Evolutionary conservation across 2,797 vertebrate genomes (phyloP).

Genomic region (Cyclopterus lumpus): DNA sequence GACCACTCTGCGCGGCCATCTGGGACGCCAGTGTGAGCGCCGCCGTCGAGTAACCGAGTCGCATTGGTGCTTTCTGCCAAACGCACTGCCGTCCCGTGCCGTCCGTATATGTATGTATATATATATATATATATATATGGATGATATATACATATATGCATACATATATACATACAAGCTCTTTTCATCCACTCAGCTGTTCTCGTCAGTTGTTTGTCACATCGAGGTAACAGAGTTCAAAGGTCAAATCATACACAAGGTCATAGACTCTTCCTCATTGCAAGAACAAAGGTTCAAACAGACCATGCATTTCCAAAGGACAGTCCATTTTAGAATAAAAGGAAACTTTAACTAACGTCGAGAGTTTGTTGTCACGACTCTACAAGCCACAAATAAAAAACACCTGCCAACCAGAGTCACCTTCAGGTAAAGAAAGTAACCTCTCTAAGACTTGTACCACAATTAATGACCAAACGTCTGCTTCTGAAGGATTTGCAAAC

Average conservation of each 20-base stretch:
- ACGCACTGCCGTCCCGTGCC: background rate
- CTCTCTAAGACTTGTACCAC: background rate
- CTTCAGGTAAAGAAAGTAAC: background rate
- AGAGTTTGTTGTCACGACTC: background rate
- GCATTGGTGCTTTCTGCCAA: background rate
- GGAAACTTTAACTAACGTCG: background rate
- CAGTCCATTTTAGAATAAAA: background rate
- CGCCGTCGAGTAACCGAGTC: background rate
- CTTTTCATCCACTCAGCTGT: slow-evolving; percentile 11
- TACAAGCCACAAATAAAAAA: no score
- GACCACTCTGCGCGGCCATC: background rate
- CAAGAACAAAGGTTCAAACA: background rate
- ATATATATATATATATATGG: no score
- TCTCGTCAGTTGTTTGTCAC: background rate
- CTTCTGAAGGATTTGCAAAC: background rate
- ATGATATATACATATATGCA: no score
- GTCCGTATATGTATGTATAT: slow-evolving; percentile 13
- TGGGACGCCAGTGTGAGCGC: background rate
- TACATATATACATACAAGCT: no score
- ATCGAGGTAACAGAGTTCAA: background rate
- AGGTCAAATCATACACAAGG: background rate
- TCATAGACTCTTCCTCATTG: background rate
- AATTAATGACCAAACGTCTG: background rate
- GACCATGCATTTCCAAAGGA: background rate
- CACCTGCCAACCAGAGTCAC: background rate